Base-by-base conservation (phyloP, 2,113 vertebrate species). In the Toxostoma redivivum region DNA sequence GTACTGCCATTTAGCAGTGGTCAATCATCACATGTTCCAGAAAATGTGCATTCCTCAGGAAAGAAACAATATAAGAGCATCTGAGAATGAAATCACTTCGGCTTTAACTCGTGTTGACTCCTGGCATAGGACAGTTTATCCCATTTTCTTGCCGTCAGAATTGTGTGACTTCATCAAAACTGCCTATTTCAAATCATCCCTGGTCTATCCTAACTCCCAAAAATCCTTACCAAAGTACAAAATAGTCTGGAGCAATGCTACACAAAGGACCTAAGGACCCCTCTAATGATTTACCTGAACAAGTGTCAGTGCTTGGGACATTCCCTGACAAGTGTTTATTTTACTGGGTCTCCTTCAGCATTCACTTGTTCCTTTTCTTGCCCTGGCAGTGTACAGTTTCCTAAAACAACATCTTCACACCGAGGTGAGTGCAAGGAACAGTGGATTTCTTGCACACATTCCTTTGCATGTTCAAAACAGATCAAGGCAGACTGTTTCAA, bases 11-110 rank as follows among this genome's bases (percentile, higher is more conserved):
- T 92, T 48, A 92, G 42, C 51, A 92, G 90, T 47, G 93, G 88
- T 93, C 92, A 96, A 64, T 86, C 92, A 95, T 61, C 82, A 92
- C 82, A 79, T 79, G 76, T 47, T 88, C 64, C 92, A 95, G 92
- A 94, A 95, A 93, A 74, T 70, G 54, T 77, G 80, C 40, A 64
- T 84, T 86, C 81, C 57, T 78, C 15, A 5, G 60, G 56, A 88
- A 81, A 64, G 53, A 90, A 95, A 78, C 51, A 83, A 78, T 70
- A 42, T 70, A 56, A 83, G 57, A 90, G 18, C 33, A 96, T 88
- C 64, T 48, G 47, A 91, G 67, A 94, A 90, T 33, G 35, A 93
- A 94, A 90, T 58, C 12, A 25, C 30, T 83, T 69, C 5, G 10
- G 37, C 33, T 73, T 85, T 76, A 85, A 74, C 42, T 89, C 42